Evolutionary conservation across 1,140 invertebrate species (phyloP).

Genomic region (Archegozetes longisetosus): DNA sequence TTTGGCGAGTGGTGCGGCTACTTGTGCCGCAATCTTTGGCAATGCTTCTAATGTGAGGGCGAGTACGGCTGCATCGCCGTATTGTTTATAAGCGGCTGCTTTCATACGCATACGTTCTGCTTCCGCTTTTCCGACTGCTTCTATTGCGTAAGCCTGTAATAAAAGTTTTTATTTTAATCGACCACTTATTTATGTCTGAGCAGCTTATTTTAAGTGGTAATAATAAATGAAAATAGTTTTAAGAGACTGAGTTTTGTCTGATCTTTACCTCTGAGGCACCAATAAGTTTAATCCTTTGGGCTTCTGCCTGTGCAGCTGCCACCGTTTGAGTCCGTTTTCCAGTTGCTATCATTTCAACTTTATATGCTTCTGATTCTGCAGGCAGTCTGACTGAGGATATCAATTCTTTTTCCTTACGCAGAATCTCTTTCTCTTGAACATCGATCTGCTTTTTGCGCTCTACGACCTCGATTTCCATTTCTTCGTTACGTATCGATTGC

Average conservation of each 20-base stretch:
- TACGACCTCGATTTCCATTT: conserved; percentile 90
- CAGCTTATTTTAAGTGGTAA: background rate
- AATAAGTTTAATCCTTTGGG: conserved; percentile 71
- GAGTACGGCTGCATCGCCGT: conserved; percentile 35
- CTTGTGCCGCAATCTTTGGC: conserved; percentile 34
- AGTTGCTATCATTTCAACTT: conserved; percentile 73
- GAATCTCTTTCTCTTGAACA: conserved; percentile 84
- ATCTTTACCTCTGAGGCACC: conserved; percentile 53
- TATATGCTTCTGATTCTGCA: conserved; percentile 83
- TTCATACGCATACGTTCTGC: conserved; percentile 36
- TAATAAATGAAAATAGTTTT: background rate
- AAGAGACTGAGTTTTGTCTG: background rate
- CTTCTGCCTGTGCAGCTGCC: conserved; percentile 72
- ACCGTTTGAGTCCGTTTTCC: conserved; percentile 82
- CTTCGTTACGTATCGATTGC: conserved; percentile 85
- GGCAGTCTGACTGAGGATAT: conserved; percentile 76
- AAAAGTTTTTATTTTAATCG: too few relatives aligned
- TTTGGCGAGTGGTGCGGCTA: conserved; percentile 33
- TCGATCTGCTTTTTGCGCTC: conserved; percentile 84
- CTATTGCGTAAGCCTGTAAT: conserved; percentile 61
- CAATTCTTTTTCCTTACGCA: conserved; percentile 78
- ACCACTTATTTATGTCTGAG: too few relatives aligned
- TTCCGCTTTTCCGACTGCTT: conserved; percentile 35
- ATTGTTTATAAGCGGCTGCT: conserved; percentile 36
- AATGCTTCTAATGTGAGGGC: conserved; percentile 33